Base-by-base conservation (phyloP, 2,113 vertebrate genomes). In the Urocitellus parryii region DNA sequence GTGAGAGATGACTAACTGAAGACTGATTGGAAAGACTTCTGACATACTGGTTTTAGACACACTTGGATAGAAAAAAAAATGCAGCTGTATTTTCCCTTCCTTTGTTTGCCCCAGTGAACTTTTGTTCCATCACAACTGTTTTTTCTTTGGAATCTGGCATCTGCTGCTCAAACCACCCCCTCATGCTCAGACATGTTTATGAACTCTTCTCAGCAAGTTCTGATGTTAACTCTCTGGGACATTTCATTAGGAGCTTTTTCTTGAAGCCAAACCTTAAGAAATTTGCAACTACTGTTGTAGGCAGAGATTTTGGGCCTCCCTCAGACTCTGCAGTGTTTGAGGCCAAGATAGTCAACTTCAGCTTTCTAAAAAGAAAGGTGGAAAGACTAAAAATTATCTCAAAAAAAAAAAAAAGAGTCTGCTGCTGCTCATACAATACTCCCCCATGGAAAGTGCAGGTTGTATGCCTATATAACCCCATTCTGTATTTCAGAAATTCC, bases 101-200 rank as follows among this genome's bases (percentile, higher is more conserved):
- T 96, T 97, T 95, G 51, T 96, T 93, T 96, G 96, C 95, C 92
- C 96, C 92, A 90, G 97, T 98, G 98, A 98, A 98, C 96, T 98
- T 98, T 98, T 98, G 98, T 98, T 97, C 97, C 92, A 86, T 42
- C 61, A 72, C 32, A 94, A 90, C 91, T 97, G 91, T 97, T 98
- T 88, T 96, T 98, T 73, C 94, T 96, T 86, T 92, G 95, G 97
- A 98, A 98, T 98, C 96, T 97, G 95, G 97, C 97, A 97, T 98
- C 95, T 95, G 63, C 93, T 97, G 76, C 84, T 97, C 80, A 67
- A 97, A 51, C 0, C 97, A 97, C 92, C 97, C 96, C 93, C 97
- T 96, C 98, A 93, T 91, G 98, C 76, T 97, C 85, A 92, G 95
- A 70, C 2, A 82, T 94, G 94, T 95, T 96, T 94, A 24, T 67